Percentiles rank a stretch among this genome's conserved stretches.
Conservation (phyloP, 1,140 invertebrate genomes). For the Carposina sasakii region DNA sequence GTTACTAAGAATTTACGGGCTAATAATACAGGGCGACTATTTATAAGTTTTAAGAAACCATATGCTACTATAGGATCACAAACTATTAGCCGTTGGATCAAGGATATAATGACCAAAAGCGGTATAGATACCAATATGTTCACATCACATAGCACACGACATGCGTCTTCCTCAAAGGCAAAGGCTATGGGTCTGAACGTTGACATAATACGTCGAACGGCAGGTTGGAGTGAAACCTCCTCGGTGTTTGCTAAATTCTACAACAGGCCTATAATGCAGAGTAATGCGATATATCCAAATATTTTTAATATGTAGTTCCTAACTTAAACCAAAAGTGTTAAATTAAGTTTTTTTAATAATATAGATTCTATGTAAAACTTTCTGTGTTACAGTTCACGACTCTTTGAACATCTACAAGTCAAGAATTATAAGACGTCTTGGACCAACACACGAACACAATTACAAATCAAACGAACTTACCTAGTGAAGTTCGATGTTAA, state of each 20-base stretch:
- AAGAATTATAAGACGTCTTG: too few relatives aligned
- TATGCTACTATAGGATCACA: slow-evolving; percentile 6
- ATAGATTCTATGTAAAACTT: too few relatives aligned
- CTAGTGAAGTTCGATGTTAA: too few relatives aligned
- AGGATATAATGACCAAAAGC: slow-evolving; percentile 4
- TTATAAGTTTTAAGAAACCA: neutral
- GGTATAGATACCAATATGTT: slow-evolving; percentile 15
- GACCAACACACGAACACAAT: too few relatives aligned
- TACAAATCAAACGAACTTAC: too few relatives aligned
- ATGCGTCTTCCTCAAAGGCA: slow-evolving; percentile 24
- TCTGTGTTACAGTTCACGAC: too few relatives aligned
- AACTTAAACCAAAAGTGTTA: too few relatives aligned
- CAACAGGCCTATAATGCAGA: too few relatives aligned
- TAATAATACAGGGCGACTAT: neutral
- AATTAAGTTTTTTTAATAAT: too few relatives aligned
- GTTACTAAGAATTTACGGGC: neutral
- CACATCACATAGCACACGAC: slow-evolving; percentile 15
- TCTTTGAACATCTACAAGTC: too few relatives aligned
- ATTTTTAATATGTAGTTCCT: too few relatives aligned
- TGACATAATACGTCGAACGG: neutral
- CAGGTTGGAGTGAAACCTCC: neutral
- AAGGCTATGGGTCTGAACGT: slow-evolving; percentile 15
- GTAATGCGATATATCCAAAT: too few relatives aligned
- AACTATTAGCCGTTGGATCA: slow-evolving; percentile 24
- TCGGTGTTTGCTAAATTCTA: neutral